Conservation (phyloP, 2,113 vertebrate genomes). For the Psittacula cyanocephala region DNA sequence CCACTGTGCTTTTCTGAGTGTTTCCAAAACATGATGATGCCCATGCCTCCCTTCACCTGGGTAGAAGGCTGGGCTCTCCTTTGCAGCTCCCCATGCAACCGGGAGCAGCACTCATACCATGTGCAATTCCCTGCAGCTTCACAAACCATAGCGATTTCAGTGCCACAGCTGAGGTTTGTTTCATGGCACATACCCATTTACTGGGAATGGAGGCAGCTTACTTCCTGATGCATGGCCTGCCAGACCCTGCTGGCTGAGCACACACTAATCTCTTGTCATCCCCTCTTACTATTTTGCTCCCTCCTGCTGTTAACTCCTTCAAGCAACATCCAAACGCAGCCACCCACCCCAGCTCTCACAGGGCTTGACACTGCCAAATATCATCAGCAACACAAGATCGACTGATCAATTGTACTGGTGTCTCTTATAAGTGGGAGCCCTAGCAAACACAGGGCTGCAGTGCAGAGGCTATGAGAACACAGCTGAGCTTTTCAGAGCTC, state of each 20-base stretch:
- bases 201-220: not conserved
- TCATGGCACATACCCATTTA: not conserved
- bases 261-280: constrained; percentile 16
- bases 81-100: not conserved
- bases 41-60: fast-evolving
- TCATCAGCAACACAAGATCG: fast-evolving
- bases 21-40: not conserved
- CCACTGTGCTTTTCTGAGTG: not conserved
- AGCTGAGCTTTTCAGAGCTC: not conserved
- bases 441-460: not conserved
- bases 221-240: not conserved
- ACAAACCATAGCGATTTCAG: not conserved
- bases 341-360: not conserved
- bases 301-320: not conserved
- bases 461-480: not conserved
- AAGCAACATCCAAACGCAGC: not conserved
- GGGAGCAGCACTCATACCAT: fast-evolving
- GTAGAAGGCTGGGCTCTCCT: not conserved
- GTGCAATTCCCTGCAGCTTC: not conserved
- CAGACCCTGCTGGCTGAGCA: not conserved
- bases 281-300: not conserved
- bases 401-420: not conserved
- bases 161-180: not conserved
- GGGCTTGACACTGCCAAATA: not conserved
- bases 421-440: not conserved